Percentiles rank a stretch among this genome's conserved stretches.
phyloP scores from a whole-genome alignment of 2,797 vertebrate genomes.

The Amblyraja radiata region DNA sequence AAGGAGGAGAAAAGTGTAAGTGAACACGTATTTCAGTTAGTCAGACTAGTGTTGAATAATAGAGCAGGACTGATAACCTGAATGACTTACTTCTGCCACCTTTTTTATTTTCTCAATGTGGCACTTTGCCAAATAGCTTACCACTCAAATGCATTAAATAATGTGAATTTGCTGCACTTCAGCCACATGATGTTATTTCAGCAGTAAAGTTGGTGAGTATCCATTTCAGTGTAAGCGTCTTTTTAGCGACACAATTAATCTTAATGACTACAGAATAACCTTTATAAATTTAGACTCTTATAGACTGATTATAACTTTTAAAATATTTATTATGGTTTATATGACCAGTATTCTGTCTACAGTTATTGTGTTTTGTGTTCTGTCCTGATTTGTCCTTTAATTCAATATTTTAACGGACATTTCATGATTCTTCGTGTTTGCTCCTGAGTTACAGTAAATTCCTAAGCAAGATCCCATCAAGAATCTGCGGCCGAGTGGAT shows the following conservation, averaged over 20 bases:
- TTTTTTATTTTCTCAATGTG: background rate
- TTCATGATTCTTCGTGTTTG: no score
- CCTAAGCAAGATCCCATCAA: background rate
- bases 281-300: background rate
- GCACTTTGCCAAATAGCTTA: no score
- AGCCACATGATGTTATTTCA: no score
- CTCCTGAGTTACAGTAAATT: background rate
- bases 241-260: background rate
- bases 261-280: background rate
- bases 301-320: background rate
- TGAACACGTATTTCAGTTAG: background rate
- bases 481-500: background rate
- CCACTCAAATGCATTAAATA: no score
- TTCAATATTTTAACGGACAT: no score
- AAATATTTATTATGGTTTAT: background rate
- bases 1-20: background rate
- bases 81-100: background rate
- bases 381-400: no score
- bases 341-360: no score
- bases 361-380: no score
- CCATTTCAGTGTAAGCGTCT: no score
- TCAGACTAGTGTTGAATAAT: background rate
- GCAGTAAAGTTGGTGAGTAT: no score
- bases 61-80: background rate
- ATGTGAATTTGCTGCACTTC: no score